Evolutionary conservation across 2,797 vertebrate genomes (phyloP).

Genomic region (Holocentrus rufus): DNA sequence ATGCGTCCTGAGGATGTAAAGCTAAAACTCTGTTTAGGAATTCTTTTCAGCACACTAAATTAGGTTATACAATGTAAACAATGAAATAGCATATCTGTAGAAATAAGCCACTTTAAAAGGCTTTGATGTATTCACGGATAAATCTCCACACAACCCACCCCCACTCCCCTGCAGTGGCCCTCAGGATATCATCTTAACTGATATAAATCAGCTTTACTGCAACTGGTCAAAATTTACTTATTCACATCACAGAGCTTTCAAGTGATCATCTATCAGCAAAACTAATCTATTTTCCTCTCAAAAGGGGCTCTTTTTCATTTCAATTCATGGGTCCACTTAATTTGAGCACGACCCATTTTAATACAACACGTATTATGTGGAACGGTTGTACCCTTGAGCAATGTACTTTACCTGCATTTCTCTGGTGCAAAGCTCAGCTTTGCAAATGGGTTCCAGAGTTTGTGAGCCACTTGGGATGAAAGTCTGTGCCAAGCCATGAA

Average conservation of each 20-base stretch:
- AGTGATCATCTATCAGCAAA: slow-evolving; percentile 82
- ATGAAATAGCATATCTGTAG: slow-evolving; percentile 62
- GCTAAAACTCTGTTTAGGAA: slow-evolving; percentile 53
- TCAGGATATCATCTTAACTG: slow-evolving; percentile 74
- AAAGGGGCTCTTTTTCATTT: slow-evolving; percentile 73
- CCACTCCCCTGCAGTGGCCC: slow-evolving; percentile 47
- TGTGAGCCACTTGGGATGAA: slow-evolving; percentile 76
- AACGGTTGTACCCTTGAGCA: slow-evolving; percentile 78
- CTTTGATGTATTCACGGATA: slow-evolving; percentile 77
- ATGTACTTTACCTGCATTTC: slow-evolving; percentile 75
- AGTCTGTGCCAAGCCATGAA: slow-evolving; percentile 73
- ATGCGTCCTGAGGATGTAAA: slow-evolving; percentile 31
- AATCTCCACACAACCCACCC: slow-evolving; percentile 67
- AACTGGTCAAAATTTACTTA: slow-evolving; percentile 80
- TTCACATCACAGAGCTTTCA: slow-evolving; percentile 80
- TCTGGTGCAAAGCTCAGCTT: slow-evolving; percentile 65
- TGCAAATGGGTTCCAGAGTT: slow-evolving; percentile 74
- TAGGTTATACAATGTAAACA: slow-evolving; percentile 69
- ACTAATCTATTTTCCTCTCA: slow-evolving; percentile 78
- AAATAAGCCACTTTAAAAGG: slow-evolving; percentile 63
- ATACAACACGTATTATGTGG: slow-evolving; percentile 78
- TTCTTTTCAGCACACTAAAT: slow-evolving; percentile 57
- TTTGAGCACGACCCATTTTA: slow-evolving; percentile 77
- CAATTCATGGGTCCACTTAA: slow-evolving; percentile 77
- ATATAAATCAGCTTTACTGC: slow-evolving; percentile 80